These are phyloP conservation scores for Timema podura DNA, from an alignment of 2,888 invertebrate genomes.

Conservation along the genomic window DNA sequence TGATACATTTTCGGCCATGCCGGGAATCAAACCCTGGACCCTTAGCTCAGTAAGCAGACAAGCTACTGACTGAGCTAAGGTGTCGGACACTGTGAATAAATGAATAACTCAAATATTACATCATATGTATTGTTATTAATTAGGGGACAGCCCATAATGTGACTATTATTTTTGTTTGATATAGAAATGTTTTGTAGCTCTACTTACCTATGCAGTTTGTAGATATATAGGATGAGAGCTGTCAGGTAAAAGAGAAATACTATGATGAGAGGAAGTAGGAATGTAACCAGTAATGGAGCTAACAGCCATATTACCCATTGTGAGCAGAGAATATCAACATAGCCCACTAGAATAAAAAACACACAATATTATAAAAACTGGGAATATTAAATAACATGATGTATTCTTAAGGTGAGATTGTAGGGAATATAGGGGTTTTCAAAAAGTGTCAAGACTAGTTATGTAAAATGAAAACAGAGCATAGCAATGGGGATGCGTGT, in stretches of 20 bases:
- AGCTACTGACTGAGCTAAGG: no score
- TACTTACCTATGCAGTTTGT: conserved; percentile 73
- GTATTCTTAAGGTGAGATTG: no score
- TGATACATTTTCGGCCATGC: no score
- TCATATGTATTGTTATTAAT: background rate
- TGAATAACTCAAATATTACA: background rate
- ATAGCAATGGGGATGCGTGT: no score
- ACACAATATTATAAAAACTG: background rate
- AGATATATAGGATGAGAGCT: conserved; percentile 79
- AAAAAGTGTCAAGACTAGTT: no score
- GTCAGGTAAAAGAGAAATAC: conserved; percentile 76
- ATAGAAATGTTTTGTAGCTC: conserved; percentile 20
- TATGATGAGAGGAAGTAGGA: conserved; percentile 78
- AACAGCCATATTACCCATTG: conserved; percentile 81
- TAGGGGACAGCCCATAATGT: background rate
- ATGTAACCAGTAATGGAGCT: conserved; percentile 77
- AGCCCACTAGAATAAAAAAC: conserved; percentile 58
- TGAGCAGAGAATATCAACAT: conserved; percentile 78
- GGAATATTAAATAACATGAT: background rate
- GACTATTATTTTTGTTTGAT: background rate
- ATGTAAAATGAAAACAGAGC: no score
- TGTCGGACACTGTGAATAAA: no score
- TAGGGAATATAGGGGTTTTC: no score
- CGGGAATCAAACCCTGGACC: no score
- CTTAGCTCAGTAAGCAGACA: no score